Conservation (phyloP, 2,888 invertebrate genomes). For the Brachylomia viminalis region DNA sequence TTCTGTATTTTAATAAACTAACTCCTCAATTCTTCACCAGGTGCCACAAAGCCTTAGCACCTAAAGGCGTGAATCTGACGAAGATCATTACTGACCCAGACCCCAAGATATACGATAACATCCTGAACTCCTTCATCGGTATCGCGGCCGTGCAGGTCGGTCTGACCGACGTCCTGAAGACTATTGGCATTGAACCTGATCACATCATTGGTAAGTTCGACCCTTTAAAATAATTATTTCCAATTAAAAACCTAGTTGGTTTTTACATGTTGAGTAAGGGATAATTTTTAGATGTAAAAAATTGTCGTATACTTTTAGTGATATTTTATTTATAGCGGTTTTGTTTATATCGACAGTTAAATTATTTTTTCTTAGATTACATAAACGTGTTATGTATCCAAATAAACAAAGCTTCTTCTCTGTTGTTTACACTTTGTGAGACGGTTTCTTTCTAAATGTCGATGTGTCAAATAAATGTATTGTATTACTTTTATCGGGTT, state of each 20-base stretch:
- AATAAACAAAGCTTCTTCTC: background rate
- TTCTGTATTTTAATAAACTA: background rate
- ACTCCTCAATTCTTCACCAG: slow-evolving; percentile 67
- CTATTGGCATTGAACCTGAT: slow-evolving; percentile 87
- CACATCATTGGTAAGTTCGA: slow-evolving; percentile 84
- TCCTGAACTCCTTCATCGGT: slow-evolving; percentile 93
- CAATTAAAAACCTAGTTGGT: background rate
- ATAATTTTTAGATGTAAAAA: background rate
- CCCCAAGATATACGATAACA: slow-evolving; percentile 92
- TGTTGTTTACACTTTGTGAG: background rate
- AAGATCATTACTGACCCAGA: slow-evolving; percentile 91
- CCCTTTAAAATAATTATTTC: background rate
- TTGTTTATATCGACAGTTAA: background rate
- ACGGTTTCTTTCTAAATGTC: background rate
- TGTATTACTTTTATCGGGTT: background rate
- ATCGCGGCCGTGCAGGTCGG: slow-evolving; percentile 93
- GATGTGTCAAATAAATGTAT: background rate
- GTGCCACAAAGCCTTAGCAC: slow-evolving; percentile 91
- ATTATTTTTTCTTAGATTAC: background rate
- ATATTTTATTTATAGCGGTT: slow-evolving; percentile 11
- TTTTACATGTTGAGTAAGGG: background rate
- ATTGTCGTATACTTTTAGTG: background rate
- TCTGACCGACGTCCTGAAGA: slow-evolving; percentile 88
- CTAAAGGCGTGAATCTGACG: slow-evolving; percentile 92
- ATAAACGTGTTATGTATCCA: background rate